A percentile compares a stretch with the other conserved stretches of the same genome.
Evolutionary conservation across 1,140 invertebrate species (phyloP).

Genomic region (Portunus trituberculatus): DNA sequence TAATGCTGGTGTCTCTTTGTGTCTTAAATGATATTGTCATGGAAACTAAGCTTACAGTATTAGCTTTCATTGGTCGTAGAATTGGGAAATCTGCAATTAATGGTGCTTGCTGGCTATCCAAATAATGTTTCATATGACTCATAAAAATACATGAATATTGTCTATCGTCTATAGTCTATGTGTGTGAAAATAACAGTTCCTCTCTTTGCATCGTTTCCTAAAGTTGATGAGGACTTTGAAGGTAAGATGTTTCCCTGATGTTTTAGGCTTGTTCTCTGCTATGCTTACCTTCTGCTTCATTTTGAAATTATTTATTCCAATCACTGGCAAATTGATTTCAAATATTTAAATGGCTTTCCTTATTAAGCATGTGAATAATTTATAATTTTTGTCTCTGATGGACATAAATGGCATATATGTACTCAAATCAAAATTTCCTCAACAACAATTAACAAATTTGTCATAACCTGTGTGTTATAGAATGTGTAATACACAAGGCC

Average conservation of each 20-base stretch:
- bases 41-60: not conserved
- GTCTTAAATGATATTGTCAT: not conserved
- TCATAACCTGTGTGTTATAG: not conserved
- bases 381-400: not conserved
- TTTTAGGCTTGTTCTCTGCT: slow-evolving; percentile 29
- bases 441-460: not conserved
- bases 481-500: not conserved
- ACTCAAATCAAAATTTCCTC: not conserved
- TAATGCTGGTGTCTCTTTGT: no score
- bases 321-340: not conserved
- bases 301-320: not conserved
- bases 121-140: slow-evolving; percentile 13
- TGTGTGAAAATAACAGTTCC: slow-evolving; percentile 69
- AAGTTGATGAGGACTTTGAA: slow-evolving; percentile 78
- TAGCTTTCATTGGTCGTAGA: slow-evolving; percentile 37
- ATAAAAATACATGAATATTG: not conserved
- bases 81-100: not conserved
- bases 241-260: slow-evolving; percentile 67
- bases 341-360: not conserved
- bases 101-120: not conserved
- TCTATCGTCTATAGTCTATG: not conserved
- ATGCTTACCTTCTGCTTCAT: not conserved
- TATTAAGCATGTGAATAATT: not conserved
- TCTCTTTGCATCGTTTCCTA: slow-evolving; percentile 74
- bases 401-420: not conserved